Percentiles rank a stretch among this genome's conserved stretches.
Evolutionary conservation across 2,113 vertebrate genomes (phyloP).

Genomic region (Polypterus bichir): DNA sequence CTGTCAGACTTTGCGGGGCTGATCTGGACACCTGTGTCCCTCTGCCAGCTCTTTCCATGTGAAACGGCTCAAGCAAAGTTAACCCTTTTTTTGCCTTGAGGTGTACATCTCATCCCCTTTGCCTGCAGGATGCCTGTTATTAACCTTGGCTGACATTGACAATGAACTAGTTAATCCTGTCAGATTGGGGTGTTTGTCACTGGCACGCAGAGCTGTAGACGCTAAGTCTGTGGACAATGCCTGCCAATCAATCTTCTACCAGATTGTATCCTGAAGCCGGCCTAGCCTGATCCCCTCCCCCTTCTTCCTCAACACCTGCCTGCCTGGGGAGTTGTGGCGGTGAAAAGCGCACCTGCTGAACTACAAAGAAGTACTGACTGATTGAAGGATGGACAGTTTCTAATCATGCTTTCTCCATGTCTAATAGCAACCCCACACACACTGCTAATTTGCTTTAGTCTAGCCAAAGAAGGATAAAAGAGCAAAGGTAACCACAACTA

Average conservation of each 20-base stretch:
- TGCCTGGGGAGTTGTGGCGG: neutral
- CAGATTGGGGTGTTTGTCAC: slow-evolving; percentile 3
- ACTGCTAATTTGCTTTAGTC: no score
- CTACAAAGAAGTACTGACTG: neutral
- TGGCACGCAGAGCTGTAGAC: neutral
- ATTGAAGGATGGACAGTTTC: neutral
- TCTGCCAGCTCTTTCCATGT: slow-evolving; percentile 26
- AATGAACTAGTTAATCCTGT: slow-evolving; percentile 3
- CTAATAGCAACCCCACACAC: no score
- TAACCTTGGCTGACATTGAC: slow-evolving; percentile 26
- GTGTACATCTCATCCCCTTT: neutral
- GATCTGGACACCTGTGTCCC: slow-evolving; percentile 34
- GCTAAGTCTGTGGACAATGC: slow-evolving; percentile 18
- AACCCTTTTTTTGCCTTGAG: slow-evolving; percentile 16
- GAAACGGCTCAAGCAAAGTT: slow-evolving; percentile 19
- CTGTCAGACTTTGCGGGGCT: slow-evolving; percentile 35
- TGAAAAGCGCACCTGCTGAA: neutral
- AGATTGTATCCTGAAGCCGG: neutral
- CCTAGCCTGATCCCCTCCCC: neutral
- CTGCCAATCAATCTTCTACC: neutral
- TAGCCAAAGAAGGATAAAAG: no score
- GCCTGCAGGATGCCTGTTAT: neutral
- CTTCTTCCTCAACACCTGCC: neutral
- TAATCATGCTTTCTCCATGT: no score
- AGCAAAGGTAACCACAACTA: no score